These are phyloP conservation scores for Tridacna crocea DNA, from an alignment of 2,888 invertebrate genomes.

Conservation along the genomic window DNA sequence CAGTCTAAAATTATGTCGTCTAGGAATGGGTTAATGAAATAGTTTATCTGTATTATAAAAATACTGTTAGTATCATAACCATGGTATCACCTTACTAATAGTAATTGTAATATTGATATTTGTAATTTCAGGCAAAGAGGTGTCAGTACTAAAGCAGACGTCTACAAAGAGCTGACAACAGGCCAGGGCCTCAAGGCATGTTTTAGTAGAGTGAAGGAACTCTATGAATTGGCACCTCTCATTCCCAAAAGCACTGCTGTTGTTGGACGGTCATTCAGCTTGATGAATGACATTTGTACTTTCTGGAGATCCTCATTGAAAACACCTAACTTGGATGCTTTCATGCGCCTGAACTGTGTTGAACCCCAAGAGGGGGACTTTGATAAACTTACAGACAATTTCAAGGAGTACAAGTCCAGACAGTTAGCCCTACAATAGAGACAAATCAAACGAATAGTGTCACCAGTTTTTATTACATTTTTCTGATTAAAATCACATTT, in stretches of 20 bases:
- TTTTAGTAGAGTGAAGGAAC: constrained; percentile 20
- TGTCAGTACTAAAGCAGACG: constrained; percentile 11
- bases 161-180: constrained; percentile 19
- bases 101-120: no score
- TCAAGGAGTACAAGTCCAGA: constrained; percentile 12
- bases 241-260: constrained; percentile 39
- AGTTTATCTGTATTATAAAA: no score
- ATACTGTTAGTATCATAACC: no score
- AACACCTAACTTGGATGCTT: constrained; percentile 23
- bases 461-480: no score
- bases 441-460: neutral
- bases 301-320: constrained; percentile 16
- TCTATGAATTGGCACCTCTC: constrained; percentile 25
- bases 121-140: constrained; percentile 33
- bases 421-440: neutral
- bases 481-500: no score
- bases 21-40: no score
- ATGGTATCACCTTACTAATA: no score
- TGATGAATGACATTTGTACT: constrained; percentile 39
- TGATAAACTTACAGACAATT: constrained; percentile 10
- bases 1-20: no score
- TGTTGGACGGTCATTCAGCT: constrained; percentile 27
- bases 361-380: constrained; percentile 23
- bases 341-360: constrained; percentile 32
- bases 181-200: constrained; percentile 25